These are phyloP conservation scores for Steinernema carpocapsae DNA, from an alignment of 2,888 invertebrate genomes.

Conservation along the genomic window DNA sequence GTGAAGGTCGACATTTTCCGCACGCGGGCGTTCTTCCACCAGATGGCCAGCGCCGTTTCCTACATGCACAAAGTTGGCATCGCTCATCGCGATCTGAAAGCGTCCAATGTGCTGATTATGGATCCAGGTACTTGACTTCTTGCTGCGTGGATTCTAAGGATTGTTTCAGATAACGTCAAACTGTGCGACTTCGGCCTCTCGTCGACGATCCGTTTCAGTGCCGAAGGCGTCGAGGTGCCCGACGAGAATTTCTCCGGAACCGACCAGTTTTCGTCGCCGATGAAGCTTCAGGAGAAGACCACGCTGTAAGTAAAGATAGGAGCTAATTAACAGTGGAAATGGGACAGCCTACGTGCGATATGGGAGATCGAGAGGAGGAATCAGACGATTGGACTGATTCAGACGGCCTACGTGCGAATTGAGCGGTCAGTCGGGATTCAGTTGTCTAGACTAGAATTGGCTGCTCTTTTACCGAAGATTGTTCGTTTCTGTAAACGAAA, in stretches of 20 bases:
- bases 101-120: slow-evolving; percentile 54
- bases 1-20: background rate
- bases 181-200: slow-evolving; percentile 15
- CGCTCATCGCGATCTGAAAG: slow-evolving; percentile 63
- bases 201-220: background rate
- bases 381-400: too few species aligned
- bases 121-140: background rate
- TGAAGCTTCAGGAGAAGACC: slow-evolving; percentile 3
- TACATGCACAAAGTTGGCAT: slow-evolving; percentile 49
- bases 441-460: too few species aligned
- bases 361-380: too few species aligned
- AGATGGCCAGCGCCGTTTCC: slow-evolving; percentile 7
- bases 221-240: background rate
- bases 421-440: too few species aligned
- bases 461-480: too few species aligned
- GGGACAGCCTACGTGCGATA: background rate
- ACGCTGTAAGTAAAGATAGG: background rate
- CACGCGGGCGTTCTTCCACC: slow-evolving; percentile 4
- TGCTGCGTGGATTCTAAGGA: background rate
- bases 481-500: too few species aligned
- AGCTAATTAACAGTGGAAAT: background rate
- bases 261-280: slow-evolving; percentile 21
- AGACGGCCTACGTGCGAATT: too few species aligned
- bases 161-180: background rate
- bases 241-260: slow-evolving; percentile 21